These are phyloP conservation scores for Botia kubotai DNA, from an alignment of 2,797 vertebrate genomes.

Conservation along the genomic window DNA sequence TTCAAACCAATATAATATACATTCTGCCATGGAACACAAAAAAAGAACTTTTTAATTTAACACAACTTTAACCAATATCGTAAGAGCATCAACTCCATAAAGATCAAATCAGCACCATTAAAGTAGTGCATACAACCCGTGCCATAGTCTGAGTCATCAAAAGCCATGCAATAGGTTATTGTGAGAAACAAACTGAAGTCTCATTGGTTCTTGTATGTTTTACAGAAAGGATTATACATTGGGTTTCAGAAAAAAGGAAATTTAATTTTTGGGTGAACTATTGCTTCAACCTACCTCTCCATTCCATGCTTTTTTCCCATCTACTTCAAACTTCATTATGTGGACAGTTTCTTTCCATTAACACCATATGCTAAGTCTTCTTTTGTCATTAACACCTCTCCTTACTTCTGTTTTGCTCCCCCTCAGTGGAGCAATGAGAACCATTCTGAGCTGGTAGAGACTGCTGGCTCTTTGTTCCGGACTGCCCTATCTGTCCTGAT, in stretches of 20 bases:
- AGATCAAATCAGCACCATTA: not conserved
- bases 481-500: slow-evolving; percentile 82
- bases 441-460: slow-evolving; percentile 89
- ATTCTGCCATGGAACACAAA: too few relatives aligned
- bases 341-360: not conserved
- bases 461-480: slow-evolving; percentile 85
- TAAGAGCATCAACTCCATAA: too few relatives aligned
- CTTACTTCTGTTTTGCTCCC: slow-evolving; percentile 53
- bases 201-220: not conserved
- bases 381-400: not conserved
- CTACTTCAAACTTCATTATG: slow-evolving; percentile 27
- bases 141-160: not conserved
- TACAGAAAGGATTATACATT: not conserved
- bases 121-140: not conserved
- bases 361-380: not conserved
- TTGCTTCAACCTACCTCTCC: not conserved
- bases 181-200: not conserved
- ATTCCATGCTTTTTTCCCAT: not conserved
- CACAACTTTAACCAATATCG: too few relatives aligned
- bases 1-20: too few relatives aligned
- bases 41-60: too few relatives aligned
- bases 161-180: not conserved
- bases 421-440: slow-evolving; percentile 92
- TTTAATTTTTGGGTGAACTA: too few relatives aligned
- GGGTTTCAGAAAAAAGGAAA: too few relatives aligned